Percentiles rank a stretch among this genome's conserved stretches.
Conservation (phyloP, 2,888 invertebrate species). For the Lamellibrachia columna region DNA sequence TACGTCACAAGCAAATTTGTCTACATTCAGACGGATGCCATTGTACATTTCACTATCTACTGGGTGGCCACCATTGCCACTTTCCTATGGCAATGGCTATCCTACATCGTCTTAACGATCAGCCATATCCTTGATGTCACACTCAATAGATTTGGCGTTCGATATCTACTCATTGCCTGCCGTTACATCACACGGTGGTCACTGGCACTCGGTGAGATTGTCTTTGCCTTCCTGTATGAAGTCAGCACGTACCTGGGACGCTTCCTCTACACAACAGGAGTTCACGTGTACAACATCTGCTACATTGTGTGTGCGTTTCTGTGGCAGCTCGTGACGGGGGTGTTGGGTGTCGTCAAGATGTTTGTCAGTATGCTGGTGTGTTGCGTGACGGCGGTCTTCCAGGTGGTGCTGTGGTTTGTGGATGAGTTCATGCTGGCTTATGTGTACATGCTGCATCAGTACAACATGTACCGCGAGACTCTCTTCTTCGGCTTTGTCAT, state of each 20-base stretch:
- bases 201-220: constrained; percentile 34
- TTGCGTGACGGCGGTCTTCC: constrained; percentile 36
- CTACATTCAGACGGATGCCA: neutral
- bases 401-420: constrained; percentile 38
- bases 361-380: constrained; percentile 28
- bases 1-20: neutral
- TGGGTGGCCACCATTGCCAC: constrained; percentile 19
- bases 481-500: constrained; percentile 40
- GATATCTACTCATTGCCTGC: constrained; percentile 24
- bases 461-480: constrained; percentile 45
- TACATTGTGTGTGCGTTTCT: constrained; percentile 39
- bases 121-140: constrained; percentile 32
- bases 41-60: neutral
- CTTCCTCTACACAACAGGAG: constrained; percentile 30
- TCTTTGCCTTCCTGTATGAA: constrained; percentile 38
- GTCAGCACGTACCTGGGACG: constrained; percentile 35
- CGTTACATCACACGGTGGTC: constrained; percentile 21
- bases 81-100: constrained; percentile 26
- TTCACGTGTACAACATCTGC: constrained; percentile 37
- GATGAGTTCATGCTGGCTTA: constrained; percentile 40
- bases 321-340: constrained; percentile 31
- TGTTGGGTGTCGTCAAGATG: constrained; percentile 31
- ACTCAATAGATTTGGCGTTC: constrained; percentile 35
- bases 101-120: constrained; percentile 24
- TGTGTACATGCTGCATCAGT: constrained; percentile 41